A percentile compares a stretch with the other conserved stretches of the same genome.
Conservation (phyloP, 2,797 vertebrate genomes). For the Spea hammondii region DNA sequence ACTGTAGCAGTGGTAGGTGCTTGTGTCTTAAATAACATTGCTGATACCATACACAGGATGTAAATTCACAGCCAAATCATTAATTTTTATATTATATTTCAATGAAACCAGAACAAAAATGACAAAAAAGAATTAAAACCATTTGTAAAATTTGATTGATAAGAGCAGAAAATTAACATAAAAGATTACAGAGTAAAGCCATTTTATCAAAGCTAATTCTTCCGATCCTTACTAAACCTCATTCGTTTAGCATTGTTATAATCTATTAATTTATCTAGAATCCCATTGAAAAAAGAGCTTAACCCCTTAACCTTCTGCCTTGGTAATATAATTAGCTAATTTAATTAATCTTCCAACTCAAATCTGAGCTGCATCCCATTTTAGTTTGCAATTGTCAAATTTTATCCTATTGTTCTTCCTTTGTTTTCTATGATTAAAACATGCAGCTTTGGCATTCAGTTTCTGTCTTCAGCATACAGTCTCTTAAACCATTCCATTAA, state of each 20-base stretch:
- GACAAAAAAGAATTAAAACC: background rate
- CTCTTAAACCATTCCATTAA: too few species aligned
- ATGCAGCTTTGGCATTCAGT: too few species aligned
- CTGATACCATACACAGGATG: too few species aligned
- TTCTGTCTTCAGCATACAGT: too few species aligned
- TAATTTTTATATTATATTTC: background rate
- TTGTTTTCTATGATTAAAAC: background rate
- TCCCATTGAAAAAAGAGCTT: background rate
- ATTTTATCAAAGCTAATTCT: background rate
- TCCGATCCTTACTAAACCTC: background rate
- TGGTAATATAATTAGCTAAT: background rate
- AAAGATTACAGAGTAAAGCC: background rate
- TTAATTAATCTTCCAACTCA: background rate
- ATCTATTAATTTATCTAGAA: background rate
- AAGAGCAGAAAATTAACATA: background rate
- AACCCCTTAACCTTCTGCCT: background rate
- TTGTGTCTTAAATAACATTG: too few species aligned
- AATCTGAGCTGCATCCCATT: background rate
- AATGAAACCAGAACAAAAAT: background rate
- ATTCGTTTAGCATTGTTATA: background rate
- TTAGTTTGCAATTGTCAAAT: background rate
- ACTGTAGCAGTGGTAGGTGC: too few species aligned
- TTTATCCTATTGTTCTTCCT: background rate
- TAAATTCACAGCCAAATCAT: background rate
- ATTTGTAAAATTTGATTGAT: background rate